These are phyloP conservation scores for Podargus strigoides DNA, from an alignment of 2,797 vertebrate genomes.

Conservation along the genomic window DNA sequence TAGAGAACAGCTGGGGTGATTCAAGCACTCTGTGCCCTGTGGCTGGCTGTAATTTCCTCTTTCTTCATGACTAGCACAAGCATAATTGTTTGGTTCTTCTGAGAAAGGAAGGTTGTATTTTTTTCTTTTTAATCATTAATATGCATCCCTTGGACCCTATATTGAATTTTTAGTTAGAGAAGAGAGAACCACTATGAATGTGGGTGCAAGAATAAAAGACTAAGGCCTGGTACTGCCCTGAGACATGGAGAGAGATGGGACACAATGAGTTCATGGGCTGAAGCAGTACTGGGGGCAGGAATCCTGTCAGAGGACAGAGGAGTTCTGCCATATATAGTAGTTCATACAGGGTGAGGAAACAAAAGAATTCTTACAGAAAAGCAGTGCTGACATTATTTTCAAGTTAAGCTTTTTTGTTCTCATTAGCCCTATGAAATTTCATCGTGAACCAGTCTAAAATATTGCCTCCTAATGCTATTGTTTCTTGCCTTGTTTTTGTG, in stretches of 20 bases:
- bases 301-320: not conserved
- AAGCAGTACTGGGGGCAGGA: not conserved
- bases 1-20: not conserved
- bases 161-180: not conserved
- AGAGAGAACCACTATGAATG: not conserved
- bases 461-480: not conserved
- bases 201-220: not conserved
- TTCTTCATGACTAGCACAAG: not conserved
- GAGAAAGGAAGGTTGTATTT: not conserved
- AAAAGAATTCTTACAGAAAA: not conserved
- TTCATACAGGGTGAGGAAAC: not conserved
- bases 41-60: not conserved
- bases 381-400: not conserved
- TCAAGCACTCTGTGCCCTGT: not conserved
- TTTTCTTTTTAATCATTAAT: not conserved
- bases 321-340: not conserved
- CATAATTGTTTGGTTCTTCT: not conserved
- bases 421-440: not conserved
- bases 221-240: not conserved
- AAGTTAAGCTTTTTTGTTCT: slow-evolving; percentile 9
- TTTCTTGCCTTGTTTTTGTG: not conserved
- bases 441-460: not conserved
- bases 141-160: not conserved
- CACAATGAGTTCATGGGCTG: not conserved
- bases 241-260: not conserved